phyloP scores from a whole-genome alignment of 2,113 vertebrate species.

The Pachyramphus minor region DNA sequence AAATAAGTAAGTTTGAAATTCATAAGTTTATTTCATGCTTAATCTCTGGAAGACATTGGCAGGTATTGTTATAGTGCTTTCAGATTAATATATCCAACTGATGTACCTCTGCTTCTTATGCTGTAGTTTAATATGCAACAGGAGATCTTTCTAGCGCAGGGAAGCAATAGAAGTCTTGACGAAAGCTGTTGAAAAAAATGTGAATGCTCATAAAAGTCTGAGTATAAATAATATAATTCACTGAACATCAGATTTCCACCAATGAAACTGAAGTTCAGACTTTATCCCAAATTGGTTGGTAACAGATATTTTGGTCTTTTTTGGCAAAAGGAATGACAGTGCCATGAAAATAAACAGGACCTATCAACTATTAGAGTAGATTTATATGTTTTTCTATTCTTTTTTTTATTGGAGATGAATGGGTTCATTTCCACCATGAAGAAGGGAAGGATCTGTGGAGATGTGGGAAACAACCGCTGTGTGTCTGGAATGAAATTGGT shows the following conservation, averaged over 20 bases:
- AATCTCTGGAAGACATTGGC: neutral
- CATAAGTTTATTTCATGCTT: neutral
- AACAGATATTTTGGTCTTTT: neutral
- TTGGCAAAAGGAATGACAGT: neutral
- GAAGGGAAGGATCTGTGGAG: neutral
- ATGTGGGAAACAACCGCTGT: neutral
- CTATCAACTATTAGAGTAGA: neutral
- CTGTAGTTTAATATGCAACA: neutral
- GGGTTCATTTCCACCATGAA: neutral
- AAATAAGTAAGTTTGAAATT: neutral
- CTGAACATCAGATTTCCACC: neutral
- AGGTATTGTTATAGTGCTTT: neutral
- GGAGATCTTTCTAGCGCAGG: neutral
- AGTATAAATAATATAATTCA: neutral
- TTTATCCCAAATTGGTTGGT: neutral
- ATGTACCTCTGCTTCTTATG: neutral
- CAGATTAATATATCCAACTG: neutral
- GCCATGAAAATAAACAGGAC: neutral
- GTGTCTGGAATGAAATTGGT: neutral
- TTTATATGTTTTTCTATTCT: neutral
- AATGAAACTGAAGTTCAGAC: neutral
- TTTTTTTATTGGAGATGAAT: neutral
- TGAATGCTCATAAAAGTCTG: neutral
- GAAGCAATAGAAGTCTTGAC: neutral
- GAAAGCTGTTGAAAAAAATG: neutral